Evolutionary conservation across 1,140 invertebrate genomes (phyloP), one percentile per base, ranked within the genome.

Genomic region (Helicoverpa armigera): DNA sequence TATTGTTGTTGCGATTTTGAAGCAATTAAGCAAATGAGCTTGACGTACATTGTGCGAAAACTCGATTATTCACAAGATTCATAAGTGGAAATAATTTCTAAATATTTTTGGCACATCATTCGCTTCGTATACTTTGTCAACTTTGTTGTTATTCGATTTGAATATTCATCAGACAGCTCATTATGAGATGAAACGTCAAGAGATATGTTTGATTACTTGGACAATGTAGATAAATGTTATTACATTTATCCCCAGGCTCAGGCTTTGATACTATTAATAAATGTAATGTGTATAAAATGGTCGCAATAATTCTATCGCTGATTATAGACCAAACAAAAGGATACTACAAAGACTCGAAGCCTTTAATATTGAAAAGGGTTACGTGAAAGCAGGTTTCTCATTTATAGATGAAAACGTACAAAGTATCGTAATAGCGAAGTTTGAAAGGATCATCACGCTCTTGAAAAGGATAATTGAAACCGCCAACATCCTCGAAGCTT

Each of bases 1-100:
- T 79, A 70, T 73, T 79, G 75, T 79, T 72, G 83, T 53, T 76
- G 65, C 78, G 78, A 83, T 82, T 84, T 79, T 50, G 76, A 79
- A 79, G 76, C 65, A 79, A 79, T 79, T 79, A 79, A 63, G 63
- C 43, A 70, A 79, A 79, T 79, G 76, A 79, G 65, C 31, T 23
- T 51, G 16, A 58, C 35, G 31, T 74, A 16, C 18, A 31, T 70
- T 79, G 65, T 70, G 23, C 12, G 18, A 23, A 69, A 69, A 79
- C 53, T 79, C 35, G 51, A 79, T 70, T 70, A 79, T 79, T 79
- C 63, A 70, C 9, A 50, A 48, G 31, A 58, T 78, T 69, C 29
- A 51, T 50, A 70, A 69, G 65, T 79, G 53, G 18, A 58, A 53
- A 79, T 79, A 79, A 79, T 79, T 79, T 79, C 35, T 60, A 79